A percentile compares a stretch with the other conserved stretches of the same genome.
Evolutionary conservation across 2,888 invertebrate genomes (phyloP).

Genomic region (Meiosimyza platycephala): DNA sequence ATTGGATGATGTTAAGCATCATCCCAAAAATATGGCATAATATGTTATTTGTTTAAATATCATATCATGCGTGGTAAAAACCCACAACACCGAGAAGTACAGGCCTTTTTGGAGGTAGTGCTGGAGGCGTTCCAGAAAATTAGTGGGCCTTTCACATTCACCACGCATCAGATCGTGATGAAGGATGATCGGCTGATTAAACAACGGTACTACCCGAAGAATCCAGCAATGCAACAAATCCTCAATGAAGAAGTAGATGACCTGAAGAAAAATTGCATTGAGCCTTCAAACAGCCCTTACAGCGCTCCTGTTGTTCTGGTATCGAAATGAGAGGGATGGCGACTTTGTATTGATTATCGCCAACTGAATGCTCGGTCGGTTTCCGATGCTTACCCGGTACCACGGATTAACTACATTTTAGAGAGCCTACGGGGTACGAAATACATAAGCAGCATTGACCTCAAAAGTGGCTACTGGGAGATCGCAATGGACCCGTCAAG

Average conservation of each 20-base stretch:
- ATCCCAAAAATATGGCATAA: no score
- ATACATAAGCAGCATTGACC: conserved; percentile 13
- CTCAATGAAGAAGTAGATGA: conserved; percentile 27
- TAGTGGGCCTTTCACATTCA: not conserved
- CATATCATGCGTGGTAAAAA: no score
- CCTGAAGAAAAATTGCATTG: conserved; percentile 8
- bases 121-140: conserved; percentile 17
- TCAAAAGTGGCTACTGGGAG: conserved; percentile 17
- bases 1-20: no score
- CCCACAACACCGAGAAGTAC: no score
- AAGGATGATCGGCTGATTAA: conserved; percentile 15
- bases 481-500: not conserved
- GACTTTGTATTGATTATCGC: conserved; percentile 27
- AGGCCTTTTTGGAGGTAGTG: conserved; percentile 14
- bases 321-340: conserved; percentile 29
- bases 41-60: no score
- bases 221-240: conserved; percentile 31
- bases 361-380: conserved; percentile 16
- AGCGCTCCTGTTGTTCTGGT: conserved; percentile 25
- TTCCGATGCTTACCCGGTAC: conserved; percentile 15
- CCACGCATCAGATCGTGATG: conserved; percentile 20
- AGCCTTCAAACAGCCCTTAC: conserved; percentile 21
- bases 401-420: conserved; percentile 8
- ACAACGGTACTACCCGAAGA: conserved; percentile 29
- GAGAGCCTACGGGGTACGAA: not conserved